Evolutionary conservation across 1,140 invertebrate species (phyloP), one percentile per base, ranked within the genome.

Genomic region (Philaenus spumarius): DNA sequence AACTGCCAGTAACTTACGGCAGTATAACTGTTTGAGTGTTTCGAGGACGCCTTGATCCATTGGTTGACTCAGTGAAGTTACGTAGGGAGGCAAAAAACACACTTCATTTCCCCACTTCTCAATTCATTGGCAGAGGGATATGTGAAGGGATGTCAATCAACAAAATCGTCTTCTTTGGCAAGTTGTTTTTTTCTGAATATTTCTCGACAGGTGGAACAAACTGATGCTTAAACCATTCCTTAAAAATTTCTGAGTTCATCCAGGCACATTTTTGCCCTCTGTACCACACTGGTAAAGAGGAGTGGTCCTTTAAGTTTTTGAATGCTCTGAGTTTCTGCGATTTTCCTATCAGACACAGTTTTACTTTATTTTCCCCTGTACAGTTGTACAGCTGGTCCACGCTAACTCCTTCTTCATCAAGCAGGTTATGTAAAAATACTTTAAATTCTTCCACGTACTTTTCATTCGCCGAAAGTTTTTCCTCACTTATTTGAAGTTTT

Each of bases 41-140:
- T 64, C 59, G 50, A 74, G 65, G 7, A 71, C 66, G 3, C 67
- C 64, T 64, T 71, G 66, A 58, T 69, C 64, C 47, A 71, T 62
- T 12, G 73, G 74, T 60, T 79, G 75, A 15, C 78, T 43, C 40
- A 72, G 56, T 9, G 66, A 64, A 2, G 73, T 76, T 1, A 72
- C 70, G 62, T 78, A 77, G 39, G 72, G 63, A 22, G 77, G 73
- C 12, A 78, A 62, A 66, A 72, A 77, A 11, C 59, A 47, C 20
- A 17, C 20, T 62, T 12, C 69, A 59, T 58, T 65, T 66, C 6
- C 74, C 62, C 40, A 22, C 15, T 17, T 9, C 19, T 55, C 42
- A 66, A 53, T 2, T 40, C 54, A 23, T 62, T 51, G 47, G 48
- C 62, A 46, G 58, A 34, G 55, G 64, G 64, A 62, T 37, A 9